A percentile compares a stretch with the other conserved stretches of the same genome.
phyloP scores from a whole-genome alignment of 2,113 vertebrate species.

The Barnardius zonarius region DNA sequence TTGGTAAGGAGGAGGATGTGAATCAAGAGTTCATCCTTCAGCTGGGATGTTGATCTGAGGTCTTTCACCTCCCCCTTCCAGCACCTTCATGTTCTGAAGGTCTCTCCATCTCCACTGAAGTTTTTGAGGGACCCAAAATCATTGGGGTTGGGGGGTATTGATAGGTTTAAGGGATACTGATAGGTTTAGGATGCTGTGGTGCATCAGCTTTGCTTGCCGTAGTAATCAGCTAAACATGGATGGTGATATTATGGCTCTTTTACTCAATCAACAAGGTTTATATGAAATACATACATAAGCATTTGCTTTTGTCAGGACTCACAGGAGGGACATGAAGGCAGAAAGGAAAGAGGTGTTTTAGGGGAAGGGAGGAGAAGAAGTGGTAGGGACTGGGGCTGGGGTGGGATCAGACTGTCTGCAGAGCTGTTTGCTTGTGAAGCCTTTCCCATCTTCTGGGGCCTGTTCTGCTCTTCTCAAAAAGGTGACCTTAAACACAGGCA shows the following conservation, averaged over 20 bases:
- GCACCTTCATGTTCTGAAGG: neutral
- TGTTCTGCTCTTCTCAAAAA: neutral
- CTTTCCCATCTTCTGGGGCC: neutral
- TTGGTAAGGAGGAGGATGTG: neutral
- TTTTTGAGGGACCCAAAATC: neutral
- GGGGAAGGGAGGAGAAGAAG: neutral
- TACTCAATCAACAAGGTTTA: neutral
- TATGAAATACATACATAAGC: neutral
- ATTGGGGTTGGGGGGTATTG: neutral
- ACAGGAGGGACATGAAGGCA: neutral
- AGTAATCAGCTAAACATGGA: neutral
- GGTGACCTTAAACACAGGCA: neutral
- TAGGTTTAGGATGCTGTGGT: neutral
- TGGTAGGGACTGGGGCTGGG: neutral
- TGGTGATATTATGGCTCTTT: fast-evolving
- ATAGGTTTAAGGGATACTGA: neutral
- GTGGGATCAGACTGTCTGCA: neutral
- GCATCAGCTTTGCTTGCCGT: neutral
- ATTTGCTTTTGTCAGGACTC: neutral
- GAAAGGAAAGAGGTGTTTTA: neutral
- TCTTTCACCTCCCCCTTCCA: neutral
- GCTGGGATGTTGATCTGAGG: neutral
- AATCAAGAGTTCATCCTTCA: neutral
- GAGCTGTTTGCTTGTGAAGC: neutral
- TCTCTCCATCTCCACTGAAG: neutral